Percentiles rank a stretch among this genome's conserved stretches.
Conservation (phyloP, 2,113 vertebrate genomes). For the Nanorana parkeri region DNA sequence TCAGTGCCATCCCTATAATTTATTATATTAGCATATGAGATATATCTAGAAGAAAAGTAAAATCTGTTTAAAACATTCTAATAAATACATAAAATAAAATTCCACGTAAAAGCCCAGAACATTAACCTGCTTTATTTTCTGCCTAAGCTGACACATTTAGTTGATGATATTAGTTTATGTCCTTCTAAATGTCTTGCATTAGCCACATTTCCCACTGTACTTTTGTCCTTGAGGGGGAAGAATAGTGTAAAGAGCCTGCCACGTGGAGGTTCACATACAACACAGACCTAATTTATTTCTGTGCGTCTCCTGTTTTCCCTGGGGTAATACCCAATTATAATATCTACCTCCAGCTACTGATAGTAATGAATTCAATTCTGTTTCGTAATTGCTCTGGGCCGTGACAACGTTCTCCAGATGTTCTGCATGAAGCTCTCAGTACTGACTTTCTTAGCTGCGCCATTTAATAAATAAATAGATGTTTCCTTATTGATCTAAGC, state of each 20-base stretch:
- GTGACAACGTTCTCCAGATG: slow-evolving; percentile 54
- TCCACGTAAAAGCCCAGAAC: too few species aligned
- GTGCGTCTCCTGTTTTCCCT: slow-evolving; percentile 31
- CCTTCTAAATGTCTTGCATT: neutral
- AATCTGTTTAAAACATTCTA: too few species aligned
- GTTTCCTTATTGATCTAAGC: slow-evolving; percentile 45
- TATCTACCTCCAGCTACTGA: slow-evolving; percentile 48
- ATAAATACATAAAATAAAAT: too few species aligned
- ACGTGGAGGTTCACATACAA: slow-evolving; percentile 16
- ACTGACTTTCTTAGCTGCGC: slow-evolving; percentile 8
- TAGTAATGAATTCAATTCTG: slow-evolving; percentile 57
- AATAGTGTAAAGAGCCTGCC: slow-evolving; percentile 3
- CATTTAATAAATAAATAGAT: slow-evolving; percentile 41
- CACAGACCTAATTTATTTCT: slow-evolving; percentile 41
- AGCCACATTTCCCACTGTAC: slow-evolving; percentile 13
- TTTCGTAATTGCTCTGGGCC: slow-evolving; percentile 51
- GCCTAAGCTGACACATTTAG: neutral
- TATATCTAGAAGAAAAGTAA: too few species aligned
- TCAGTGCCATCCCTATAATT: too few species aligned
- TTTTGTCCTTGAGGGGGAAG: slow-evolving; percentile 38
- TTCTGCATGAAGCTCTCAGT: slow-evolving; percentile 54
- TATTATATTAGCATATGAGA: too few species aligned
- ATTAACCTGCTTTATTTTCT: neutral
- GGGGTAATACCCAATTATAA: slow-evolving; percentile 59
- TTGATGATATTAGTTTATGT: neutral